Evolutionary conservation across 2,797 vertebrate species (phyloP).

Genomic region (Coluber constrictor): DNA sequence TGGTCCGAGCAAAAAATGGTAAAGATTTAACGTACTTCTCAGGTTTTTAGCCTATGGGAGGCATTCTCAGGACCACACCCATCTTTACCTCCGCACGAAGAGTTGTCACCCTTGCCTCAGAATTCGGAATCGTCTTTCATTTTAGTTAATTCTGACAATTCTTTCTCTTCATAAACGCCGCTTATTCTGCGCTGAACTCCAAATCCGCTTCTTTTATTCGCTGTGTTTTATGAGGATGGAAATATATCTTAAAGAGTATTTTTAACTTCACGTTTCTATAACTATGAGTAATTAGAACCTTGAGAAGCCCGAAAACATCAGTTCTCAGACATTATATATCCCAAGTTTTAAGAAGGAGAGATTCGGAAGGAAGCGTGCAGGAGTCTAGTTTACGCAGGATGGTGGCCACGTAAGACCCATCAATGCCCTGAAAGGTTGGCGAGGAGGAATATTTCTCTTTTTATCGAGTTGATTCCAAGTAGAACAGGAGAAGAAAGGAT

Average conservation of each 20-base stretch:
- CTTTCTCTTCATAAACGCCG: background rate
- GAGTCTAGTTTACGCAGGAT: background rate
- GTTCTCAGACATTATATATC: background rate
- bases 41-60: background rate
- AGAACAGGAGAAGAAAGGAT: background rate
- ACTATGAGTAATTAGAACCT: background rate
- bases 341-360: background rate
- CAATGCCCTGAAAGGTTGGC: background rate
- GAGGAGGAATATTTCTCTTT: background rate
- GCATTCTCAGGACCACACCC: background rate
- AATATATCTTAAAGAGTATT: background rate
- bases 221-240: background rate
- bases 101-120: background rate
- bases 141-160: background rate
- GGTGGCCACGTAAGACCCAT: background rate
- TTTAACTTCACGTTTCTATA: background rate
- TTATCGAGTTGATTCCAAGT: background rate
- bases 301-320: background rate
- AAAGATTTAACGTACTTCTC: background rate
- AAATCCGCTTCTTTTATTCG: background rate
- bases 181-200: background rate
- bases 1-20: too few species aligned
- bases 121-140: background rate
- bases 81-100: background rate
- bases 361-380: background rate